A percentile compares a stretch with the other conserved stretches of the same genome.
Evolutionary conservation across 1,140 invertebrate genomes (phyloP).

Genomic region (Panulirus ornatus): DNA sequence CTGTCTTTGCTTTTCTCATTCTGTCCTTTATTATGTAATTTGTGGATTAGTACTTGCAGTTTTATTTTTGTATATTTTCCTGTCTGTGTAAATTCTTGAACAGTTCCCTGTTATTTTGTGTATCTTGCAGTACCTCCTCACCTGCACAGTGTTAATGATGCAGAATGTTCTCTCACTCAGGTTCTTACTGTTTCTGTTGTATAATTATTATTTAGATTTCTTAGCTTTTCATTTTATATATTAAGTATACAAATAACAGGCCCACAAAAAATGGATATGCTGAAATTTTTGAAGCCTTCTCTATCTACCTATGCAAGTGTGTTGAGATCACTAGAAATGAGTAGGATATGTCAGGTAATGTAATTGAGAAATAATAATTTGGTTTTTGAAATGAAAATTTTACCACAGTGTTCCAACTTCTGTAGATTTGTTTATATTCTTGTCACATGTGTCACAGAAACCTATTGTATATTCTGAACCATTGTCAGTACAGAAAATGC

Average conservation of each 20-base stretch:
- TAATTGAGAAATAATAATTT: not conserved
- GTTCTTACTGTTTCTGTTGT: not conserved
- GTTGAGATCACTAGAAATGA: not conserved
- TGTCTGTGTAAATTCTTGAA: too few species aligned
- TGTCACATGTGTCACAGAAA: too few species aligned
- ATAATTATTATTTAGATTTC: not conserved
- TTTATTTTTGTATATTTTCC: too few species aligned
- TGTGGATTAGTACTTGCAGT: too few species aligned
- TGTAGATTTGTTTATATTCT: not conserved
- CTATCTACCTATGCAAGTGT: not conserved
- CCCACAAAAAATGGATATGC: not conserved
- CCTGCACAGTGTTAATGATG: too few species aligned
- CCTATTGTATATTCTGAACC: not conserved
- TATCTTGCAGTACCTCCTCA: too few species aligned
- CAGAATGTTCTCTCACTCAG: too few species aligned
- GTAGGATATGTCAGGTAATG: not conserved
- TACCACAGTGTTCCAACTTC: too few species aligned
- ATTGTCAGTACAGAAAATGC: not conserved
- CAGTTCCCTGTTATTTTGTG: too few species aligned
- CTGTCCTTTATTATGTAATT: too few species aligned
- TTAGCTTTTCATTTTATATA: not conserved
- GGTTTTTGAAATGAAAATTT: too few species aligned
- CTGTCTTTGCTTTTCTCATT: too few species aligned
- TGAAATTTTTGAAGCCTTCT: not conserved
- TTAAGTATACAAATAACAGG: not conserved